Percentiles rank a stretch among this genome's conserved stretches.
Evolutionary conservation across 1,140 invertebrate species (phyloP).

Genomic region (Danaus plexippus): DNA sequence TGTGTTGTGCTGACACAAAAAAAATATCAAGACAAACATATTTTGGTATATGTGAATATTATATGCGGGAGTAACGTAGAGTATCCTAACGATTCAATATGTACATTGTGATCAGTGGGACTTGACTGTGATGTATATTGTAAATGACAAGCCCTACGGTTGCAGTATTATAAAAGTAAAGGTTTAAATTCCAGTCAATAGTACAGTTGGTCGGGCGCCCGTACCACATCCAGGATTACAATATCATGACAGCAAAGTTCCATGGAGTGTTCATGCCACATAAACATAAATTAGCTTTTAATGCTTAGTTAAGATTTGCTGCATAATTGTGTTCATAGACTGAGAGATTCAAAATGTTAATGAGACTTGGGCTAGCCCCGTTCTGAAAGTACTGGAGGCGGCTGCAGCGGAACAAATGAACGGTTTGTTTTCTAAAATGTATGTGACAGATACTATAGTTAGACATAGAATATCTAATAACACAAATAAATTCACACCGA

Average conservation of each 20-base stretch:
- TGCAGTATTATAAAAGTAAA: slow-evolving; percentile 34
- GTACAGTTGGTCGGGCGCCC: too few relatives aligned
- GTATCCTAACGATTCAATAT: slow-evolving; percentile 52
- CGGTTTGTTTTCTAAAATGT: slow-evolving; percentile 10
- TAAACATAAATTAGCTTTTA: slow-evolving; percentile 68
- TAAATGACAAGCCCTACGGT: slow-evolving; percentile 6
- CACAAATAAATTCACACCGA: slow-evolving; percentile 66
- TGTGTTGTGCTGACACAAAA: slow-evolving; percentile 35
- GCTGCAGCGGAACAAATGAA: too few relatives aligned
- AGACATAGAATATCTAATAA: slow-evolving; percentile 47
- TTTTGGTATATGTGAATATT: slow-evolving; percentile 69
- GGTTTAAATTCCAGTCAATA: too few relatives aligned
- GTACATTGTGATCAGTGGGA: slow-evolving; percentile 54
- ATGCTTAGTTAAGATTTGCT: slow-evolving; percentile 69
- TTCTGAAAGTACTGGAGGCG: too few relatives aligned
- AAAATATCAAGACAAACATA: slow-evolving; percentile 70
- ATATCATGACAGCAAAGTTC: slow-evolving; percentile 41
- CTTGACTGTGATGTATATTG: slow-evolving; percentile 31
- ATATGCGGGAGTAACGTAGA: slow-evolving; percentile 51
- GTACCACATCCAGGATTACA: not conserved
- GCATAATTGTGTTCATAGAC: slow-evolving; percentile 71
- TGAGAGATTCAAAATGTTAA: slow-evolving; percentile 34
- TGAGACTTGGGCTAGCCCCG: not conserved
- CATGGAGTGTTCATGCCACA: slow-evolving; percentile 62
- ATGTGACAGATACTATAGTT: slow-evolving; percentile 32